These are phyloP conservation scores for Lepus townsendii DNA, from an alignment of 2,797 vertebrate species.

Conservation along the genomic window DNA sequence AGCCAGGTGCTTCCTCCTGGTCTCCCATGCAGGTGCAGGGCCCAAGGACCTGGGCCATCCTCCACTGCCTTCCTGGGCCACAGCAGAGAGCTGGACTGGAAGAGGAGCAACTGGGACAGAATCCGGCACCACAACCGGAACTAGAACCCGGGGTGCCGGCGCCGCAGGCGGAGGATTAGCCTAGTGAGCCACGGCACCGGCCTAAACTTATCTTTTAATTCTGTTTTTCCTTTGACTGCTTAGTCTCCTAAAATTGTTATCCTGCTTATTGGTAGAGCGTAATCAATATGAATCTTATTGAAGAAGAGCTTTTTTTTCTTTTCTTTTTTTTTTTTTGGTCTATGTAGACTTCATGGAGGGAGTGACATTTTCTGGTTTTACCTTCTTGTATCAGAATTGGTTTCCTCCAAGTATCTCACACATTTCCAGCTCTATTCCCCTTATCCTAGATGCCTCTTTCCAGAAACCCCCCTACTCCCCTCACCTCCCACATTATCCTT, in stretches of 20 bases:
- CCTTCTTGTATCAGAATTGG: neutral
- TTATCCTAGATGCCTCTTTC: neutral
- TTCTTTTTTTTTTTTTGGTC: neutral
- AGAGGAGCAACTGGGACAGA: no score
- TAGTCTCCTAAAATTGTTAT: neutral
- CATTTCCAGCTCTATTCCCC: neutral
- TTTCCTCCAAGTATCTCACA: neutral
- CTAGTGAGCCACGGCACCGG: no score
- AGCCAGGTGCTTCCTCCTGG: no score
- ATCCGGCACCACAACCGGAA: no score
- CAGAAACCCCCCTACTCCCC: neutral
- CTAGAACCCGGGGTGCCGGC: no score
- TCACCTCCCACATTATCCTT: neutral
- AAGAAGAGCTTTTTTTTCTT: neutral
- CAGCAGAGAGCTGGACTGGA: no score
- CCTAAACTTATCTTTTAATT: no score
- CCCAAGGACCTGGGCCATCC: no score
- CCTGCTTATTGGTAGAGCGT: neutral
- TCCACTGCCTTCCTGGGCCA: no score
- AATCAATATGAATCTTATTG: neutral
- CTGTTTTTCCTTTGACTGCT: no score
- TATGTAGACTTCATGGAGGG: constrained; percentile 10
- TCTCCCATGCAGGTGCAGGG: no score
- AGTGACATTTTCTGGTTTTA: neutral
- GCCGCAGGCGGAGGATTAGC: no score